Conservation (phyloP, 2,888 invertebrate genomes). For the Laspeyria flexula region DNA sequence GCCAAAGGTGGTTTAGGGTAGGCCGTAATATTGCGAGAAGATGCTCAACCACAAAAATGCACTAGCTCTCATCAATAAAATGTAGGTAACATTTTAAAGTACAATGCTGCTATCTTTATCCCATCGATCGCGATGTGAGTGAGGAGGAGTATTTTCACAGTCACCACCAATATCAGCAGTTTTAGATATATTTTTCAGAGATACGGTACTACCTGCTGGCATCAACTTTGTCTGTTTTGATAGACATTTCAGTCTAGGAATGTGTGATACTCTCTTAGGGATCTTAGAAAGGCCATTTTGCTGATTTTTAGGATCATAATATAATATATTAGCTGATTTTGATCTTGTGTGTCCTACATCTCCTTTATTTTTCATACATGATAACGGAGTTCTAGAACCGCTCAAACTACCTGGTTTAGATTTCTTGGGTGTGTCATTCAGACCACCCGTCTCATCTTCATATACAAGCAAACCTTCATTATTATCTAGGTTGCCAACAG, state of each 20-base stretch:
- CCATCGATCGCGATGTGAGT: constrained; percentile 80
- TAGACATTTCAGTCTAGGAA: constrained; percentile 76
- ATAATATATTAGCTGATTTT: constrained; percentile 75
- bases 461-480: constrained; percentile 85
- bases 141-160: constrained; percentile 82
- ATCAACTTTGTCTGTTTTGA: constrained; percentile 59
- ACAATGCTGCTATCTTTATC: constrained; percentile 82
- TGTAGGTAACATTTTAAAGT: constrained; percentile 50
- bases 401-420: constrained; percentile 63
- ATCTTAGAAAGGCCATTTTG: constrained; percentile 54
- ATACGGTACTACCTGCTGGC: constrained; percentile 65
- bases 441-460: constrained; percentile 78
- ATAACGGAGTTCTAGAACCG: constrained; percentile 78
- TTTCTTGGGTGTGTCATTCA: constrained; percentile 71
- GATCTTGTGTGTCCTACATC: constrained; percentile 71
- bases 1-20: too few species aligned
- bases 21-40: too few species aligned
- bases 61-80: too few species aligned
- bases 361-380: constrained; percentile 81
- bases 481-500: constrained; percentile 54
- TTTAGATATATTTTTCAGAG: constrained; percentile 71
- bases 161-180: constrained; percentile 65
- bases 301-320: constrained; percentile 64
- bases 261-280: constrained; percentile 71
- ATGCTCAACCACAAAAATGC: too few species aligned